phyloP scores from a whole-genome alignment of 2,797 vertebrate species.

The Distichodus sexfasciatus region DNA sequence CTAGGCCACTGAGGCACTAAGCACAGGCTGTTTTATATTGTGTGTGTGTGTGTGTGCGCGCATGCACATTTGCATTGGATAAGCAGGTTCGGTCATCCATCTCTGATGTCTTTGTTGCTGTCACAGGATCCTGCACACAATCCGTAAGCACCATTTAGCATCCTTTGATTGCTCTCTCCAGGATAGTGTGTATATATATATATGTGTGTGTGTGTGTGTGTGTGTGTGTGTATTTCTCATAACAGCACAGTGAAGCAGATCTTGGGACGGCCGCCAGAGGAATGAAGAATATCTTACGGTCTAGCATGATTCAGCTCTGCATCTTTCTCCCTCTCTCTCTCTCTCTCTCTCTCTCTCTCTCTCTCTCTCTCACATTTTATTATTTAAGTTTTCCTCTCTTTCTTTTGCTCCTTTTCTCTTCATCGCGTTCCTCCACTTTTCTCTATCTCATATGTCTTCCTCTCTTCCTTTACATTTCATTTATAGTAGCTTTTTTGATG shows the following conservation, averaged over 20 bases:
- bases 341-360: background rate
- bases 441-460: background rate
- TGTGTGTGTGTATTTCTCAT: background rate
- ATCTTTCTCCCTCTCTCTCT: conserved; percentile 4
- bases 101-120: conserved; percentile 41
- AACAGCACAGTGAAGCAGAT: conserved; percentile 32
- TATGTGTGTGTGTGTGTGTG: conserved; percentile 28
- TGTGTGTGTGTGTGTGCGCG: background rate
- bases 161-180: conserved; percentile 56
- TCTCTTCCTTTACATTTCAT: background rate
- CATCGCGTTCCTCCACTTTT: background rate
- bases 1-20: background rate
- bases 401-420: background rate
- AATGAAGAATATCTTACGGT: conserved; percentile 30
- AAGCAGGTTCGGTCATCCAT: conserved; percentile 26
- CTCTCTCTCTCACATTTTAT: background rate
- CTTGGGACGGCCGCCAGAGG: conserved; percentile 35
- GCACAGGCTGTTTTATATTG: background rate
- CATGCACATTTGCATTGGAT: conserved; percentile 14
- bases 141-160: conserved; percentile 43
- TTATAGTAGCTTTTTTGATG: too few species aligned
- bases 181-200: conserved; percentile 35
- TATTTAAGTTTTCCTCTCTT: background rate
- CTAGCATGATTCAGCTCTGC: conserved; percentile 38
- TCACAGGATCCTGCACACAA: conserved; percentile 26